Percentiles rank a stretch among this genome's conserved stretches.
These are phyloP conservation scores for Cherax quadricarinatus DNA, from an alignment of 1,140 invertebrate genomes.

Conservation along the genomic window DNA sequence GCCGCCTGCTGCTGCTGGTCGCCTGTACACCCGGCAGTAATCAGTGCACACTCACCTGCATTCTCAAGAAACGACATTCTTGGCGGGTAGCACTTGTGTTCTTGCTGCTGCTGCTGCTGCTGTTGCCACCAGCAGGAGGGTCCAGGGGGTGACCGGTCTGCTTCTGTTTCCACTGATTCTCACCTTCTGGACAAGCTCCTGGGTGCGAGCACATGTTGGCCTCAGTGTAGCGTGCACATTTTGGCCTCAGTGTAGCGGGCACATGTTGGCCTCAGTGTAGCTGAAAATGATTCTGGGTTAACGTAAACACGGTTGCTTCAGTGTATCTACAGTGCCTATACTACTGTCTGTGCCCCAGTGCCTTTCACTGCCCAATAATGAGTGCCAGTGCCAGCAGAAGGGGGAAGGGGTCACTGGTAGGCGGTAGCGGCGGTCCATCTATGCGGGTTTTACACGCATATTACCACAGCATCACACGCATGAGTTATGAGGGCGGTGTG, in stretches of 20 bases:
- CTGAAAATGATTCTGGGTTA: too few species aligned
- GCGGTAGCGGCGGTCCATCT: background rate
- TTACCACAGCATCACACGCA: background rate
- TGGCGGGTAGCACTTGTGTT: background rate
- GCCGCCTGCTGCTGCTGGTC: background rate
- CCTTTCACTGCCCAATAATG: background rate
- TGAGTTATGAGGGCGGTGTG: background rate
- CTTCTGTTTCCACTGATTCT: background rate
- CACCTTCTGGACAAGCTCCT: background rate
- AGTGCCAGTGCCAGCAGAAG: background rate
- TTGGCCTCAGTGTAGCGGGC: background rate
- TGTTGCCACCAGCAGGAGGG: background rate
- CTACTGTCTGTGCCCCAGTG: background rate
- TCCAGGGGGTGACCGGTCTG: background rate
- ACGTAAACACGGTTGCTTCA: too few species aligned
- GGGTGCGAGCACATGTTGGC: background rate
- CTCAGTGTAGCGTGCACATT: background rate
- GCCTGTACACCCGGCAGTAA: constrained; percentile 7
- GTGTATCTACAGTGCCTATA: background rate
- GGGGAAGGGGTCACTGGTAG: background rate
- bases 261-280: background rate
- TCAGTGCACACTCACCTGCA: constrained; percentile 32
- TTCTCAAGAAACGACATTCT: constrained; percentile 25
- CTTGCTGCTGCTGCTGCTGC: background rate
- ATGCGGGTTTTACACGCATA: background rate